Percentiles rank a stretch among this genome's conserved stretches.
Conservation (phyloP, 2,888 invertebrate species). For the Zaprionus lineosus region DNA sequence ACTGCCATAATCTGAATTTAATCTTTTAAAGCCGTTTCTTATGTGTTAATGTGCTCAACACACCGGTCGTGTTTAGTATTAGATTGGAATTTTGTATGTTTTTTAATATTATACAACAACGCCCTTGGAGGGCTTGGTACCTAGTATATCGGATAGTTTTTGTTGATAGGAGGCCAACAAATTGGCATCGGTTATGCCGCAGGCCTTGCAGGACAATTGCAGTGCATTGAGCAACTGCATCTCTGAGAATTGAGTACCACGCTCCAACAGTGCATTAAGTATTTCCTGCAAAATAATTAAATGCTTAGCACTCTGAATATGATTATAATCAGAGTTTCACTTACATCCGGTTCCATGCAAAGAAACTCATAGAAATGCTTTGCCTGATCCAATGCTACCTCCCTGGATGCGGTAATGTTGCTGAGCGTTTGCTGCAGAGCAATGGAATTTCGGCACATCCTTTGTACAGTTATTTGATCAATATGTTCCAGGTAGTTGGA, state of each 20-base stretch:
- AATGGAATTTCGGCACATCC: conserved; percentile 93
- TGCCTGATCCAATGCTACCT: conserved; percentile 94
- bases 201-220: conserved; percentile 88
- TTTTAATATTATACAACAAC: conserved; percentile 86
- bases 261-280: conserved; percentile 91
- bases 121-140: conserved; percentile 87
- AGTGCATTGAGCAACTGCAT: conserved; percentile 94
- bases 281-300: conserved; percentile 92
- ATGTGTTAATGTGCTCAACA: conserved; percentile 31
- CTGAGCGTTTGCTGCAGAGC: conserved; percentile 93
- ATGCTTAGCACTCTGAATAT: too few relatives aligned
- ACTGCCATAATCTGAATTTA: conserved; percentile 45
- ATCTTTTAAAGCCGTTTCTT: conserved; percentile 42
- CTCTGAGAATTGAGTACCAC: conserved; percentile 93
- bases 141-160: conserved; percentile 92
- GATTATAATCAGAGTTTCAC: conserved; percentile 48
- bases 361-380: conserved; percentile 94
- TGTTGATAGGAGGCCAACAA: conserved; percentile 88
- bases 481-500: conserved; percentile 91
- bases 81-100: conserved; percentile 21
- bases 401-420: conserved; percentile 91
- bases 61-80: conserved; percentile 29
- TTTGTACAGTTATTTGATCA: conserved; percentile 91
- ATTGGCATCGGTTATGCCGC: conserved; percentile 84
- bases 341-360: conserved; percentile 91